Percentiles rank a stretch among this genome's conserved stretches.
These are phyloP conservation scores for Grammomys surdaster DNA, from an alignment of 2,113 vertebrate species.

Conservation along the genomic window DNA sequence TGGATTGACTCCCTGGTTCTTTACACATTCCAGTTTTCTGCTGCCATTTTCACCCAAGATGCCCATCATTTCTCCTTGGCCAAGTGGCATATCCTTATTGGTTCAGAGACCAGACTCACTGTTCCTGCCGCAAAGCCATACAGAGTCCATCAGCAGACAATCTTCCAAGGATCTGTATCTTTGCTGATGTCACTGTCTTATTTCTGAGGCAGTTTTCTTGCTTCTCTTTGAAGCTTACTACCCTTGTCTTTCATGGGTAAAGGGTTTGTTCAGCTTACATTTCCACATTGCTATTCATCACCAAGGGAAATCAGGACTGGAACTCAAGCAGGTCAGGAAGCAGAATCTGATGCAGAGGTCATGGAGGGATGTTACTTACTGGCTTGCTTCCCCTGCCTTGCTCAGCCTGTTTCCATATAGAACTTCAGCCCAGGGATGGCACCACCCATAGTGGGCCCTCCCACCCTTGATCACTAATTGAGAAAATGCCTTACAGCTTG, in stretches of 20 bases:
- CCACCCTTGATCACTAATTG: too few species aligned
- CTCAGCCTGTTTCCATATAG: too few species aligned
- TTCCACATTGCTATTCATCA: too few species aligned
- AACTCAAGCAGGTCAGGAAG: too few species aligned
- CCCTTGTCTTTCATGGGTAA: slow-evolving; percentile 16
- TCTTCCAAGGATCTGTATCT: not conserved
- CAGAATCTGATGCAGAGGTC: too few species aligned
- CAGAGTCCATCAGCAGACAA: not conserved
- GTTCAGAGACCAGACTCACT: not conserved
- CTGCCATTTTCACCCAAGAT: slow-evolving; percentile 45
- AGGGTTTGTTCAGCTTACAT: not conserved
- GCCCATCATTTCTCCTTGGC: slow-evolving; percentile 58
- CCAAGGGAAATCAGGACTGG: too few species aligned
- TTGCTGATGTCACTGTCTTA: not conserved
- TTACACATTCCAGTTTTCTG: not conserved
- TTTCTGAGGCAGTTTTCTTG: not conserved
- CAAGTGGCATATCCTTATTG: not conserved
- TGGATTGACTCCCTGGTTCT: not conserved
- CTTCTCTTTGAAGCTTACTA: slow-evolving; percentile 12
- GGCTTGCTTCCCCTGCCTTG: too few species aligned
- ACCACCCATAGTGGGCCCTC: too few species aligned
- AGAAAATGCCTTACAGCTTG: too few species aligned
- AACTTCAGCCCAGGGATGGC: too few species aligned
- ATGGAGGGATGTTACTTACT: too few species aligned
- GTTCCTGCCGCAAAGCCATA: not conserved